phyloP scores from a whole-genome alignment of 2,888 invertebrate genomes.

The Phengaris arion region DNA sequence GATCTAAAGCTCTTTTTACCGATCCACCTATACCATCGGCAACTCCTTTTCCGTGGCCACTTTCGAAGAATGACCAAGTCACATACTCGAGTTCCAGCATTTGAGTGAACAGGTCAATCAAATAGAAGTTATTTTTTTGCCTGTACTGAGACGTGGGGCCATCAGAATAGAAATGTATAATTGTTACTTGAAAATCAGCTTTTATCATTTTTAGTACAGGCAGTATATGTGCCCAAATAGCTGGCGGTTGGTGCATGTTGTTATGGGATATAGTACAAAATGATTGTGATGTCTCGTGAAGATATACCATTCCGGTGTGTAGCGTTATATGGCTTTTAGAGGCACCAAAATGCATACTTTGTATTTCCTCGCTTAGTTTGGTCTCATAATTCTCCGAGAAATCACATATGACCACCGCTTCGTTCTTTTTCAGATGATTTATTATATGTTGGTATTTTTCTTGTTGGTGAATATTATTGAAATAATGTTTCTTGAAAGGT shows the following conservation, averaged over 20 bases:
- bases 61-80: too few relatives aligned
- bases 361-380: slow-evolving; percentile 36
- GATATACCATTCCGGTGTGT: slow-evolving; percentile 37
- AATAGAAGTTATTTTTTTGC: too few relatives aligned
- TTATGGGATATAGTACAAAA: slow-evolving; percentile 34
- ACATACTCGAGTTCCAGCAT: too few relatives aligned
- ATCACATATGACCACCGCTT: slow-evolving; percentile 32
- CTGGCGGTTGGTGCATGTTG: slow-evolving; percentile 28
- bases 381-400: slow-evolving; percentile 38
- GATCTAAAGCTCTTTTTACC: too few relatives aligned
- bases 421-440: slow-evolving; percentile 25
- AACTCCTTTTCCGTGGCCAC: too few relatives aligned
- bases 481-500: slow-evolving; percentile 33
- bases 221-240: too few relatives aligned
- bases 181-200: too few relatives aligned
- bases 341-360: slow-evolving; percentile 35
- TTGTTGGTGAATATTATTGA: slow-evolving; percentile 31
- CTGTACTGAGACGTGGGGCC: too few relatives aligned
- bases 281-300: slow-evolving; percentile 34
- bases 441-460: neutral
- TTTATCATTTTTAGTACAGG: too few relatives aligned
- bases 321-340: slow-evolving; percentile 29
- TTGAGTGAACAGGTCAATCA: too few relatives aligned
- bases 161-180: too few relatives aligned
- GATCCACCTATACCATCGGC: too few relatives aligned